phyloP scores from a whole-genome alignment of 2,113 vertebrate species.

The Cheirogaleus medius region DNA sequence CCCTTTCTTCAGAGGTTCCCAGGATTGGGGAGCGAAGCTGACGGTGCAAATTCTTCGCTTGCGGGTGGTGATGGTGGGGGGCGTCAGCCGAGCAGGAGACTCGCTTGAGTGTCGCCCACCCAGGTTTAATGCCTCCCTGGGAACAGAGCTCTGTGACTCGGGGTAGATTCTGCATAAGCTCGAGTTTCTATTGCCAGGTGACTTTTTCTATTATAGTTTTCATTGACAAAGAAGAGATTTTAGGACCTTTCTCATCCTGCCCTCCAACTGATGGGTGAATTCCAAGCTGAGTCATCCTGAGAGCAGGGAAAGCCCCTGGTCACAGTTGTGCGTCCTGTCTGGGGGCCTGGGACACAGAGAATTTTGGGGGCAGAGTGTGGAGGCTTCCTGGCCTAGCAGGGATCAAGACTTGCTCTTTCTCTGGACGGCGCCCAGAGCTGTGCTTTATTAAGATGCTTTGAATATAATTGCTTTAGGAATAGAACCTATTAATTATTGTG shows the following conservation, averaged over 20 bases:
- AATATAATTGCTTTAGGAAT: slow-evolving; percentile 42
- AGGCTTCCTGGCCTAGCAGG: not conserved
- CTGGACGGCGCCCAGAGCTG: not conserved
- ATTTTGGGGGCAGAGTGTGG: not conserved
- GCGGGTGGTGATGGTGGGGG: not conserved
- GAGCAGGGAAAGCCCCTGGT: not conserved
- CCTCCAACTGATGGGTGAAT: not conserved
- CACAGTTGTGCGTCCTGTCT: not conserved
- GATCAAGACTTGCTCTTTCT: not conserved
- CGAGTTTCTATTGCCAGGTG: not conserved
- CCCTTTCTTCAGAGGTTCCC: not conserved
- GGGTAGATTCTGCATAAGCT: not conserved
- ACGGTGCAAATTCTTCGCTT: not conserved
- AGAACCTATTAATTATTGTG: slow-evolving; percentile 66
- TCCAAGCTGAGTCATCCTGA: not conserved
- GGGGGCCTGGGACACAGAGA: not conserved
- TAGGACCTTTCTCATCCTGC: not conserved
- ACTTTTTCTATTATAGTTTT: not conserved
- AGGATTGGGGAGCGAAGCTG: not conserved
- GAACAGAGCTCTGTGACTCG: not conserved
- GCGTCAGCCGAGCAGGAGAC: not conserved
- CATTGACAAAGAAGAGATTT: not conserved
- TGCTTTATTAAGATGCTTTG: slow-evolving; percentile 55
- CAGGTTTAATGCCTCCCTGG: not conserved
- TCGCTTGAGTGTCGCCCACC: not conserved